Base-by-base conservation (phyloP, 1,140 invertebrate species). In the Achroia grisella region DNA sequence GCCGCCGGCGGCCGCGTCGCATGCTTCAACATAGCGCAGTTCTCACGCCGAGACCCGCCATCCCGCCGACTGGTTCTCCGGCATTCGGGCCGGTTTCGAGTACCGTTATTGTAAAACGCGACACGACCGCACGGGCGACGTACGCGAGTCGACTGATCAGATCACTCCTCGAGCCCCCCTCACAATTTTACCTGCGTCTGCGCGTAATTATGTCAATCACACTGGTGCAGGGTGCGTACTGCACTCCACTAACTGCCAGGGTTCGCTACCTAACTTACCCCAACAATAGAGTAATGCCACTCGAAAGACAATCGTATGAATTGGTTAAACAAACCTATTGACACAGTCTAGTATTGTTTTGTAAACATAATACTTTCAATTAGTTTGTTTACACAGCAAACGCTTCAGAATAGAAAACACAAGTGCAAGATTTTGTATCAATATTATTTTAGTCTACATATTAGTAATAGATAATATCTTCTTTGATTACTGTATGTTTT, bases 1-100 rank as follows among this genome's bases (percentile, higher is more conserved):
- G 71, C 71, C 71, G 73, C 73, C 66, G 73, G 71, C 71, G 71
- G 78, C 77, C 80, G 80, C 80, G 68, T 64, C 36, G 83, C 79
- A 72, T 87, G 85, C 71, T 87, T 87, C 79, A 87, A 82, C 85
- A 87, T 87, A 67, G 58, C 75, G 71, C 68, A 59, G 56, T 62
- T 62, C 60, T 69, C 68, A 71, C 60, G 64, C 70, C 70, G 66
- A 57, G 53, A 55, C 52, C 58, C 58, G 70, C 77, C 76, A 80
- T 80, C 62, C 58, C 71, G 66, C 62, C 70, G 72, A 76, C 72
- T 67, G 69, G 72, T 74, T 71, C 56, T 54, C 70, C 67, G 64
- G 62, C 73, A 76, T 76, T 48, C 60, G 65, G 44, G 54, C 64
- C 70, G 67, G 58, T 71, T 61, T 51, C 37, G 32, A 34, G 17